These are phyloP conservation scores for Aphrocallistes beatrix DNA, from an alignment of 37 sponge, comb jelly and placozoan genomes.

Conservation along the genomic window DNA sequence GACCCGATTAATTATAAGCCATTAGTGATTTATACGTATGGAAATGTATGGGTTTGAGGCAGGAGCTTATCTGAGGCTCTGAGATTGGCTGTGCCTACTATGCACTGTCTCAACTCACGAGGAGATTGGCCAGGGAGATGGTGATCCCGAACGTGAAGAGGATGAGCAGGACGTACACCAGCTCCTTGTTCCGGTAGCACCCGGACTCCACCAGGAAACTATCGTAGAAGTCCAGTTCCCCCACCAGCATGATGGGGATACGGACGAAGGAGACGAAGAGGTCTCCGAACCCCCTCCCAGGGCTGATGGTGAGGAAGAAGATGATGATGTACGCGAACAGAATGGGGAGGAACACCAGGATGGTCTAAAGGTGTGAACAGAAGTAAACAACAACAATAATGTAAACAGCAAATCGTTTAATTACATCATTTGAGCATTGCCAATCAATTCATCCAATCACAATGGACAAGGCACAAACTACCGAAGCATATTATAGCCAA, in stretches of 20 bases:
- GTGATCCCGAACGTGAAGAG: not conserved
- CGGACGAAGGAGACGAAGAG: not conserved
- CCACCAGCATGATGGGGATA: slow-evolving; percentile 5
- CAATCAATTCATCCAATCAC: too few species aligned
- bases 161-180: not conserved
- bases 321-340: not conserved
- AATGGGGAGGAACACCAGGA: not conserved
- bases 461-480: too few species aligned
- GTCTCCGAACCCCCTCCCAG: not conserved
- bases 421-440: too few species aligned
- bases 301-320: not conserved
- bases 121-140: not conserved
- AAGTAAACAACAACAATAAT: not conserved
- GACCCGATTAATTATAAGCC: too few species aligned
- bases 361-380: not conserved
- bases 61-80: too few species aligned
- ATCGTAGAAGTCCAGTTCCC: not conserved
- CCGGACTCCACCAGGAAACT: not conserved
- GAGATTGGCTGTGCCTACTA: too few species aligned
- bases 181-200: not conserved
- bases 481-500: too few species aligned
- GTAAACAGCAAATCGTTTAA: too few species aligned
- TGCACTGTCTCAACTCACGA: slow-evolving; percentile 9
- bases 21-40: too few species aligned
- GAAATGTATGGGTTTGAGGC: too few species aligned